Conservation (phyloP, 2,113 vertebrate species). For the Paratilapia polleni region DNA sequence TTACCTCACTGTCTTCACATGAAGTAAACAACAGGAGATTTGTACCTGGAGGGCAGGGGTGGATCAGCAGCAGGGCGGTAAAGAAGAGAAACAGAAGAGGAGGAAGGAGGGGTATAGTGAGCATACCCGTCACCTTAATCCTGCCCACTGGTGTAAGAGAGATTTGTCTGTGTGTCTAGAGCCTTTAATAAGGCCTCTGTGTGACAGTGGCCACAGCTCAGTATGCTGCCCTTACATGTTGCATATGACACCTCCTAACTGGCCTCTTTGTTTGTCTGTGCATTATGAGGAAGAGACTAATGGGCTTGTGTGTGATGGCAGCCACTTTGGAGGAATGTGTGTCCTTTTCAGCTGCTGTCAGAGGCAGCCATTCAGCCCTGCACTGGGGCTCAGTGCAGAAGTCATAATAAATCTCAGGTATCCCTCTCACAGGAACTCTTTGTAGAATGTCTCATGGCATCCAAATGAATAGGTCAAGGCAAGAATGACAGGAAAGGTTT, state of each 20-base stretch:
- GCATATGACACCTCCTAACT: slow-evolving; percentile 20
- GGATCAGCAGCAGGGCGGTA: slow-evolving; percentile 42
- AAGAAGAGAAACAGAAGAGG: slow-evolving; percentile 6
- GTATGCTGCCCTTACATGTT: slow-evolving; percentile 27
- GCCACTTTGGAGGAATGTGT: slow-evolving; percentile 61
- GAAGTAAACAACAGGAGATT: slow-evolving; percentile 65
- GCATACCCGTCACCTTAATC: slow-evolving; percentile 69
- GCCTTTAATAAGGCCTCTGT: slow-evolving; percentile 43
- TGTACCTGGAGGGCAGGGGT: slow-evolving; percentile 63
- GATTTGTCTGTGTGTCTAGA: slow-evolving; percentile 46
- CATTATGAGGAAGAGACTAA: slow-evolving; percentile 41
- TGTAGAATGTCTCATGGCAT: slow-evolving; percentile 29
- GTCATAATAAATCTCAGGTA: slow-evolving; percentile 71
- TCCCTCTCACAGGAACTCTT: slow-evolving; percentile 52
- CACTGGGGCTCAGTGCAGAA: slow-evolving; percentile 37
- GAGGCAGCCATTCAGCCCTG: slow-evolving; percentile 43
- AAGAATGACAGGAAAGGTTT: slow-evolving; percentile 30
- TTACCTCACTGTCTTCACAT: slow-evolving; percentile 33
- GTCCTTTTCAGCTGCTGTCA: slow-evolving; percentile 70
- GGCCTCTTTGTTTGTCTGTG: slow-evolving; percentile 46
- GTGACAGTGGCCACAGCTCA: slow-evolving; percentile 39
- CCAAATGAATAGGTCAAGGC: slow-evolving; percentile 39
- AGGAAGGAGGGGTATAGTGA: slow-evolving; percentile 24
- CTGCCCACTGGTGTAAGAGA: slow-evolving; percentile 42
- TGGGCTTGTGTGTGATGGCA: slow-evolving; percentile 42